A percentile compares a stretch with the other conserved stretches of the same genome.
Conservation (phyloP, 2,797 vertebrate genomes). For the Phalanger gymnotis region DNA sequence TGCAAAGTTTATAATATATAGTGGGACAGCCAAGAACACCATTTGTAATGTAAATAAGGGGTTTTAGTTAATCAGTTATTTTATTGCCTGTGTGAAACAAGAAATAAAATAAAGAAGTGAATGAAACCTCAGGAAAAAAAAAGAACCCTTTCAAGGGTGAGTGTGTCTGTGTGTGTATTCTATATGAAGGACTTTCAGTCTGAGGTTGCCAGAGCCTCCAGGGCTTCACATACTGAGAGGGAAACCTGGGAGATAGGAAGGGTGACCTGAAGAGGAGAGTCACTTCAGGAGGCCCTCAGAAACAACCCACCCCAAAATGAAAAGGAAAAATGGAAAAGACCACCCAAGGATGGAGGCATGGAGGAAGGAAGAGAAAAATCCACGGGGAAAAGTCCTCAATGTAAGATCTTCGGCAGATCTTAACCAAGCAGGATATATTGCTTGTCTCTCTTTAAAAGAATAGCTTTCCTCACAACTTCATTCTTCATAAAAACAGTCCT, state of each 20-base stretch:
- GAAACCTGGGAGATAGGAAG: neutral
- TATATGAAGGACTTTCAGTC: neutral
- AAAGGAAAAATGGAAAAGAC: neutral
- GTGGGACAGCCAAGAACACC: constrained; percentile 8
- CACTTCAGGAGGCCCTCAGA: neutral
- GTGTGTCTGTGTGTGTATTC: neutral
- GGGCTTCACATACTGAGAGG: neutral
- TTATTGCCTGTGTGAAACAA: constrained; percentile 42
- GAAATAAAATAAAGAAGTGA: constrained; percentile 70
- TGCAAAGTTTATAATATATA: constrained; percentile 83
- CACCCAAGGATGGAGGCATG: neutral
- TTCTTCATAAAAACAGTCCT: neutral
- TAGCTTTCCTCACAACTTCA: neutral
- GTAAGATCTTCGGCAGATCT: neutral
- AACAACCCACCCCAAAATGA: neutral
- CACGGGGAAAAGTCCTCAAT: neutral
- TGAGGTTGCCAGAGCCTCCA: neutral
- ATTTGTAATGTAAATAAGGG: neutral
- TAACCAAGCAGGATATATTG: neutral
- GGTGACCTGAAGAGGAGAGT: neutral
- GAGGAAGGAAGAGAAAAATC: neutral
- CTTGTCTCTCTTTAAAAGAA: neutral
- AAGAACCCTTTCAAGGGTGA: neutral
- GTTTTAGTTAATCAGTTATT: neutral
- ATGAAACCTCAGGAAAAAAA: neutral